Evolutionary conservation across 30 jellyfish, hydroid and myxozoan species (phyloP), one percentile per base, ranked within the genome.

Genomic region (Pseudorhiza aurosa): DNA sequence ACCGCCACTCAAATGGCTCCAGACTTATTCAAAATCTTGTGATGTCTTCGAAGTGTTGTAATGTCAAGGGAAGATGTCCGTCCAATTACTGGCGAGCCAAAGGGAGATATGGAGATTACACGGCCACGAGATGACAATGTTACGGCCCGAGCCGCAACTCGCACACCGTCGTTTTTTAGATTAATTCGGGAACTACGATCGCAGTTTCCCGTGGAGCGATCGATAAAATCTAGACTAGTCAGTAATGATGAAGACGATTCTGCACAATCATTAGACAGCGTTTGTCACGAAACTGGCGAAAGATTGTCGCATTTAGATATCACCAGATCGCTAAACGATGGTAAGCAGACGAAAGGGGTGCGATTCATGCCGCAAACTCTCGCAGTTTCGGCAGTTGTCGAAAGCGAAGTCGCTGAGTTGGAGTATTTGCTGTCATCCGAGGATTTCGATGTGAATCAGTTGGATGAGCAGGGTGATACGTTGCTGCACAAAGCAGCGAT

Each of bases 201-300:
- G 45, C 35, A 84, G 43, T 80, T 80, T 65, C 91, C 91, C 0
- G 33, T 80, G 11, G 72, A 65, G 25, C 28, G 81, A 22, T 47
- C 29, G 21, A 55, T 70, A 8, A 55, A 65, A 27, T n/a, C 70
- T 1, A 17, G 43, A 12, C 46, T 46, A 9, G 70, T 59, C 0
- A 76, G 29, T 45, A 22, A 53, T 29, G 77, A 80, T 15, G 80
- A 65, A 18, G 91, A 29, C 15, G 70, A 70, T 39, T n/a, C n/a
- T n/a, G n/a, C n/a, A n/a, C n/a, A n/a, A n/a, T n/a, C n/a, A n/a
- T n/a, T n/a, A n/a, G n/a, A n/a, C n/a, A 74, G 72, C 22, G 69
- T 82, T 7, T 69, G 87, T 28, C 94, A 82, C 67, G 94, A 82
- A 71, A 82, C 94, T 19, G 94, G 94, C 27, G 94, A 82, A 59